Percentiles rank a stretch among this genome's conserved stretches.
Evolutionary conservation across 2,797 vertebrate genomes (phyloP).

Genomic region (Arctocebus calabarensis): DNA sequence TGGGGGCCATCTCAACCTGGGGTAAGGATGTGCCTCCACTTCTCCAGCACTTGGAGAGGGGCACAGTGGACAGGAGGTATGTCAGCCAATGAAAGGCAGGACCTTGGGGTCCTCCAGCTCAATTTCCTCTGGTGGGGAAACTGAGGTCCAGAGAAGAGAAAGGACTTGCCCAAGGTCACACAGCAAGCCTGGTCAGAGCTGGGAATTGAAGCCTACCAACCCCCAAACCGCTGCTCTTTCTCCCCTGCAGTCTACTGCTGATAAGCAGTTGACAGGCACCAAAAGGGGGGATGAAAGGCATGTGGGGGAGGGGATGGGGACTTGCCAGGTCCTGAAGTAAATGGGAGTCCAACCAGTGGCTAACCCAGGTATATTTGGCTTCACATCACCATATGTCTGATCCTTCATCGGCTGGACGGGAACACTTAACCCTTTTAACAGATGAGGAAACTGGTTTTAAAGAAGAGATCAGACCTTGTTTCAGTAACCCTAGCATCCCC

Average conservation of each 20-base stretch:
- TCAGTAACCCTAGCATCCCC: background rate
- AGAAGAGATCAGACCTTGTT: background rate
- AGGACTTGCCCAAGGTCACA: slow-evolving; percentile 33
- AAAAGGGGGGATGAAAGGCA: background rate
- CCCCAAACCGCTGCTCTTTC: slow-evolving; percentile 19
- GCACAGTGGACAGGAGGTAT: slow-evolving; percentile 36
- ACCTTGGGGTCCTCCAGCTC: slow-evolving; percentile 25
- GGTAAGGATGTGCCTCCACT: background rate
- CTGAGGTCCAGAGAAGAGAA: background rate
- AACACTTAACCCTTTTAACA: background rate
- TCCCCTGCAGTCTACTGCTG: slow-evolving; percentile 38
- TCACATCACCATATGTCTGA: background rate
- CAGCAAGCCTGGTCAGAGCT: slow-evolving; percentile 24
- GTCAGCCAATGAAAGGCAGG: slow-evolving; percentile 45
- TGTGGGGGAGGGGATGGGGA: background rate
- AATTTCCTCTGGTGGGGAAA: slow-evolving; percentile 37
- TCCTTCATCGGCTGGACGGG: background rate
- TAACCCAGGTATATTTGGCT: background rate
- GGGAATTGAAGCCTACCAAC: background rate
- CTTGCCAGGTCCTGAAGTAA: background rate
- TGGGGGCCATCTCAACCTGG: slow-evolving; percentile 29
- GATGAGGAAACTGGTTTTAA: slow-evolving; percentile 48
- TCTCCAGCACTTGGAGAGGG: slow-evolving; percentile 45
- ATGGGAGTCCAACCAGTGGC: background rate
- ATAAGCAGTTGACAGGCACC: slow-evolving; percentile 65